Conservation (phyloP, 2,888 invertebrate genomes). For the Leucophenga maculata region DNA sequence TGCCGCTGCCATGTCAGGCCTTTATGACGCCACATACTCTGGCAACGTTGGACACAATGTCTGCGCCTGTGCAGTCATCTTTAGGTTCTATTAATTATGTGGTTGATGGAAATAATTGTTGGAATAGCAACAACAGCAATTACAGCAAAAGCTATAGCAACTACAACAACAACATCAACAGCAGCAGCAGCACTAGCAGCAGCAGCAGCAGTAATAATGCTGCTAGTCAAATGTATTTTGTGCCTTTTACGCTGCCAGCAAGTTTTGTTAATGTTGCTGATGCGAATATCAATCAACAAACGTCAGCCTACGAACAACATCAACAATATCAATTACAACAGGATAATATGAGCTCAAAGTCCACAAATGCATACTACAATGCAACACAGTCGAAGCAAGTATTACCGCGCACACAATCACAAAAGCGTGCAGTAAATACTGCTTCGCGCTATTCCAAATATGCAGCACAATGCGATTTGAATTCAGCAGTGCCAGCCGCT, state of each 20-base stretch:
- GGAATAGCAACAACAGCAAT: constrained; percentile 37
- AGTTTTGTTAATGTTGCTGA: constrained; percentile 35
- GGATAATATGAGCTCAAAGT: neutral
- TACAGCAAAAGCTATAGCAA: constrained; percentile 30
- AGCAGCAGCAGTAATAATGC: constrained; percentile 43
- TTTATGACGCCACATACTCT: constrained; percentile 24
- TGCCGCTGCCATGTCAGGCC: constrained; percentile 15
- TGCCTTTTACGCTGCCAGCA: constrained; percentile 63
- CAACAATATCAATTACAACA: constrained; percentile 9
- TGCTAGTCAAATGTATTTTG: constrained; percentile 56
- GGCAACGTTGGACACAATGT: too few species aligned
- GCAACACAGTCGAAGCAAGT: constrained; percentile 39
- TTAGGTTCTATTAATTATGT: neutral
- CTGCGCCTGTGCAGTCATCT: constrained; percentile 13
- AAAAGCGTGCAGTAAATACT: constrained; percentile 42
- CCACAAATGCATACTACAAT: neutral
- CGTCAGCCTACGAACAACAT: constrained; percentile 30
- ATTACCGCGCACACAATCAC: constrained; percentile 52
- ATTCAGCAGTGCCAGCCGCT: constrained; percentile 8
- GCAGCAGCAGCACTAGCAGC: constrained; percentile 41
- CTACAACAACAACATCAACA: constrained; percentile 2
- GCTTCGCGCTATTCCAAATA: constrained; percentile 30
- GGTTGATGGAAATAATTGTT: constrained; percentile 37
- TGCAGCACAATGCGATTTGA: neutral
- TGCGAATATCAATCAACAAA: constrained; percentile 25